Percentiles rank a stretch among this genome's conserved stretches.
Conservation (phyloP, 2,113 vertebrate genomes). For the Chloroceryle aenea region DNA sequence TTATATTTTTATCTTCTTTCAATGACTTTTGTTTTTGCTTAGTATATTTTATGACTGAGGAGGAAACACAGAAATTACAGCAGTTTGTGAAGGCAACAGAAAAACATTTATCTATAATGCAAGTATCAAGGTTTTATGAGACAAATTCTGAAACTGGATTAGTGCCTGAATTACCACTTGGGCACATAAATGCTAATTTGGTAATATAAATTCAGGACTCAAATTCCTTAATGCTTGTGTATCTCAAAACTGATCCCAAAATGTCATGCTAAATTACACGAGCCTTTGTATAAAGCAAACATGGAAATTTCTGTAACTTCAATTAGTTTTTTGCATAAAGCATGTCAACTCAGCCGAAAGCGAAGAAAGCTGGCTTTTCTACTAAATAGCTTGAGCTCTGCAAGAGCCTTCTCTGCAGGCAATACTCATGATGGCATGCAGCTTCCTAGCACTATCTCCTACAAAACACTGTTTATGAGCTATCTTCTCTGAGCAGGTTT, state of each 20-base stretch:
- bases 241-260: slow-evolving; percentile 10
- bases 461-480: background rate
- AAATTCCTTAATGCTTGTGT: background rate
- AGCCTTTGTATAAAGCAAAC: background rate
- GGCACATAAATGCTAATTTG: background rate
- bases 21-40: background rate
- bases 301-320: background rate
- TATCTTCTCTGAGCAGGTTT: background rate
- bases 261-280: background rate
- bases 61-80: background rate
- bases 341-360: background rate
- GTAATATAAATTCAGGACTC: background rate
- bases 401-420: background rate
- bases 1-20: background rate
- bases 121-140: background rate
- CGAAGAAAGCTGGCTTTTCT: background rate
- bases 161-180: background rate
- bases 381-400: background rate
- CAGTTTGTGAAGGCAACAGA: background rate
- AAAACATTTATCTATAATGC: background rate
- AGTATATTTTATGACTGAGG: background rate
- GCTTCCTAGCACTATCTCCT: background rate
- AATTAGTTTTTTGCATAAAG: background rate
- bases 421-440: background rate
- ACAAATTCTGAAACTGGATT: background rate